Base-by-base conservation (phyloP, 64 coral and sea anemone genomes). In the Montipora capricornis region DNA sequence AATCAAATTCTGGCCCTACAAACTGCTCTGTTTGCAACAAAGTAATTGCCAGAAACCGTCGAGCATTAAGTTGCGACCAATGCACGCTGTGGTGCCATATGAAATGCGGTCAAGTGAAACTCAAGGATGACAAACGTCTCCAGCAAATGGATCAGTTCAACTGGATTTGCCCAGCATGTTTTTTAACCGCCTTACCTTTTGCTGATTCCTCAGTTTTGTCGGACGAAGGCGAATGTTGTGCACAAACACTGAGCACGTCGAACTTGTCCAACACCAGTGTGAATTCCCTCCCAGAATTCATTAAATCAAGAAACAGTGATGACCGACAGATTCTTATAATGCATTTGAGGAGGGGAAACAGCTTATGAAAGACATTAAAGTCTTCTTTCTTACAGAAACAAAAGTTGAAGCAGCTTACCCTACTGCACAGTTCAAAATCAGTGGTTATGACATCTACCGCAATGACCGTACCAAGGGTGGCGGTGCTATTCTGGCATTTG, bases 401-500 rank as follows among this genome's bases (percentile, higher is more conserved):
- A 89, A 89, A 62, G 76, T 89, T 47, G 73, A 89, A 0, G 44
- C 68, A 58, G 10, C 87, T 76, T 89, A 89, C 47, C 46, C 87
- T 60, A 57, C 73, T 77, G 46, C 44, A 22, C 87, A 89, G 73
- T 78, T 89, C n/a, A 59, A 16, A 47, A 75, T 77, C n/a, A 74
- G 75, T 55, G 73, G 87, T 11, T 89, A 76, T 55, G 19, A 89
- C 3, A 57, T 76, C 20, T 89, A 89, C 70, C 20, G 71, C 47
- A 89, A 76, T 22, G 87, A 89, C 66, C 69, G 87, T 76, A 89
- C 45, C 16, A 89, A 89, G 49, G 87, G 87, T 59, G 87, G 87
- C n/a, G 87, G 87, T 66, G 87, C 69, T 76, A 49, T 89, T 53
- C 75, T 57, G 71, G 87, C 87, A 48, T 89, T 75, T 57, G 45